These are phyloP conservation scores for Andrena fulva DNA, from an alignment of 2,888 invertebrate species.

Conservation along the genomic window DNA sequence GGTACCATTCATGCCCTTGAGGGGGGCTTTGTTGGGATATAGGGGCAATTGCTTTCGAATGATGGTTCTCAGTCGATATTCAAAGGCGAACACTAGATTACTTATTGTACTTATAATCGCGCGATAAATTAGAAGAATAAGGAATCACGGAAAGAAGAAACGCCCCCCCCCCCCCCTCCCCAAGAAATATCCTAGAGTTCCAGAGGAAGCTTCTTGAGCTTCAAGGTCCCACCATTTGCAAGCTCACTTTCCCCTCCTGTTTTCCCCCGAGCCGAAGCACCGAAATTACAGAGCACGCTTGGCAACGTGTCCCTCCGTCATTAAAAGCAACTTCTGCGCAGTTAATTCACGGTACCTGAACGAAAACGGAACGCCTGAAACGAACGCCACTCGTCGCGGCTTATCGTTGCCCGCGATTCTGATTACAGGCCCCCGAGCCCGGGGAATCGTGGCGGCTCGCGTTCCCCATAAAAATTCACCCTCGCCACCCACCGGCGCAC, in stretches of 20 bases:
- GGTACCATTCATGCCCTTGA: too few relatives aligned
- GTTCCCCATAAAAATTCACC: slow-evolving; percentile 48
- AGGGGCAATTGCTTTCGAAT: too few relatives aligned
- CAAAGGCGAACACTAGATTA: too few relatives aligned
- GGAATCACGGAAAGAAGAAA: not conserved
- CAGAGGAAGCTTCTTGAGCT: not conserved
- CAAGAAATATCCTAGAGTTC: too few relatives aligned
- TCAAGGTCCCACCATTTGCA: not conserved
- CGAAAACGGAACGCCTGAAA: not conserved
- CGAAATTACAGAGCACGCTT: slow-evolving; percentile 1
- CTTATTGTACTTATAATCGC: too few relatives aligned
- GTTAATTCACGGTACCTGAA: slow-evolving; percentile 17
- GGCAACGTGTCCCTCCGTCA: slow-evolving; percentile 8
- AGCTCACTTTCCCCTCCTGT: not conserved
- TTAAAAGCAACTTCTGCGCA: slow-evolving; percentile 17
- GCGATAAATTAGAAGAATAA: not conserved
- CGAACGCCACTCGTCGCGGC: not conserved
- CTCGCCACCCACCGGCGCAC: not conserved
- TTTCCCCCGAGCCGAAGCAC: not conserved
- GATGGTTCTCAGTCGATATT: too few relatives aligned
- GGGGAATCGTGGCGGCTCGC: slow-evolving; percentile 33
- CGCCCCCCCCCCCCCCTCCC: too few relatives aligned
- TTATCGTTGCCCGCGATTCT: slow-evolving; percentile 35
- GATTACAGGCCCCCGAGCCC: slow-evolving; percentile 38
- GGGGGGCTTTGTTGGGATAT: too few relatives aligned